Base-by-base conservation (phyloP, 2,888 invertebrate species). In the Diarsia mendica region DNA sequence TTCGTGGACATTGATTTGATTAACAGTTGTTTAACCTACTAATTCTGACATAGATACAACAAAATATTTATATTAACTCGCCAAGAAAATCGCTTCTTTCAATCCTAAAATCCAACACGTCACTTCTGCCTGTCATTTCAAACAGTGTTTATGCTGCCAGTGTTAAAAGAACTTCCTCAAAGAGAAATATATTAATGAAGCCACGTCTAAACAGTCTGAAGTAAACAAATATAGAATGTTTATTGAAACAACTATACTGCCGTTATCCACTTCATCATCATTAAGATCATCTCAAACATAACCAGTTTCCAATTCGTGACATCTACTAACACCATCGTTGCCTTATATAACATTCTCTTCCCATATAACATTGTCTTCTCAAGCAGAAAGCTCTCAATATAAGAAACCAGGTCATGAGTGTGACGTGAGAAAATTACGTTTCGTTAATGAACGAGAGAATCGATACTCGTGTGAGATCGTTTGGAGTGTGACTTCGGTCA, bases 341-440 rank as follows among this genome's bases (percentile, higher is more conserved):
- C 83, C 72, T 76, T 74, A 71, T 72, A 73, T 51, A 81, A 77
- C 68, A 70, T n/a, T n/a, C 79, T 82, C 33, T 48, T 86, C 87
- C 11, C 9, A 72, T 76, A 75, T 61, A 83, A 76, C 75, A 68
- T 85, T 88, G 85, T 85, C 85, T 88, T 85, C 80, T 88, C 65
- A 82, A 86, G 79, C 80, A 82, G 84, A 60, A 85, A 82, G 72
- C 76, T 80, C 75, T 80, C 64, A 73, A 77, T 64, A 13, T 70
- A 49, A 64, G 58, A 81, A 86, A 84, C 65, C 67, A 81, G 88
- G 88, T 82, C 88, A 80, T 74, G 78, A 67, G 69, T 74, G 76
- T 87, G 83, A 85, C 87, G 89, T 91, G 91, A 85, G 88, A 89
- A 89, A 88, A 88, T 85, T 88, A 83, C 76, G 71, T 84, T 86